Conservation (phyloP, 92 coral and sea anemone genomes). For the Parazoanthus swiftii region DNA sequence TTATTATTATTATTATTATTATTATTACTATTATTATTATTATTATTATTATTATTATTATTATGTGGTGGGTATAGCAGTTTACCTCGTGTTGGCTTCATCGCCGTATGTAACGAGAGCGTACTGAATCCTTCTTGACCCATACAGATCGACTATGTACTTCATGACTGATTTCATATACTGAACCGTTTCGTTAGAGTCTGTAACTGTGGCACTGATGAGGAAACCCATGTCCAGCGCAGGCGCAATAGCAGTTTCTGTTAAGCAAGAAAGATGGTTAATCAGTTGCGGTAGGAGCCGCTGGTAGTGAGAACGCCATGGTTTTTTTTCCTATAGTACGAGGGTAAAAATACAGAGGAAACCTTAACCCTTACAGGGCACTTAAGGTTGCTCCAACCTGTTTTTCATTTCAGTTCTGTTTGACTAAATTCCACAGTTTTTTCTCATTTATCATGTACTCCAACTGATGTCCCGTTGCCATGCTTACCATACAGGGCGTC, state of each 20-base stretch:
- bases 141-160: slow-evolving; percentile 43
- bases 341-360: no score
- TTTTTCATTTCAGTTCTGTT: no score
- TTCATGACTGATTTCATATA: slow-evolving; percentile 43
- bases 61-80: no score
- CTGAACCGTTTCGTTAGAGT: slow-evolving; percentile 35
- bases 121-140: slow-evolving; percentile 48
- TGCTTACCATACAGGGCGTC: no score
- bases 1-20: no score
- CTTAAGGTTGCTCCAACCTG: no score
- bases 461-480: no score
- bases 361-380: no score
- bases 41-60: no score
- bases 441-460: no score
- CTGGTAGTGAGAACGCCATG: neutral
- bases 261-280: neutral
- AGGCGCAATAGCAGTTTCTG: slow-evolving; percentile 43
- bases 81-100: slow-evolving; percentile 36
- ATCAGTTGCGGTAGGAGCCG: neutral
- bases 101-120: slow-evolving; percentile 50
- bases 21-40: no score
- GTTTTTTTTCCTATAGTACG: neutral
- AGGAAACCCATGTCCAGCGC: slow-evolving; percentile 54
- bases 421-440: no score
- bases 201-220: slow-evolving; percentile 45